These are phyloP conservation scores for Nematostella vectensis DNA, from an alignment of 92 coral and sea anemone species.

Conservation along the genomic window DNA sequence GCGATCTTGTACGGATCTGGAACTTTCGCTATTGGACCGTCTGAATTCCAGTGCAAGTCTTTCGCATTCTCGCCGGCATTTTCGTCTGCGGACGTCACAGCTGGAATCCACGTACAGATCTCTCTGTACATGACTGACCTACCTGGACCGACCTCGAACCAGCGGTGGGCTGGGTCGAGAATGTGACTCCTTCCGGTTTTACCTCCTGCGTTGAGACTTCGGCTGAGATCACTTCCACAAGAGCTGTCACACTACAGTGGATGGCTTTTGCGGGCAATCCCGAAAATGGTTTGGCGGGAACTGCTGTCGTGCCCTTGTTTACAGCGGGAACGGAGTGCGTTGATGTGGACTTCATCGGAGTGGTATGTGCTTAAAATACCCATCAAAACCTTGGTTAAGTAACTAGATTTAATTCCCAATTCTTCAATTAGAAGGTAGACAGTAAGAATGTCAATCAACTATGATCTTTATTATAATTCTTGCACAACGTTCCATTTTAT, in stretches of 20 bases:
- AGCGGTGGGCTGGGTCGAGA: slow-evolving; percentile 36
- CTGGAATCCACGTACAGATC: slow-evolving; percentile 30
- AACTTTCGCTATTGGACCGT: slow-evolving; percentile 13
- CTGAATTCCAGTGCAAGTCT: slow-evolving; percentile 31
- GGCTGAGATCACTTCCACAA: slow-evolving; percentile 7
- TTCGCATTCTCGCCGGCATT: slow-evolving; percentile 25
- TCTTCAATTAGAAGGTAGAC: no score
- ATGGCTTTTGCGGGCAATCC: slow-evolving; percentile 26
- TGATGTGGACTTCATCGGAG: slow-evolving; percentile 12
- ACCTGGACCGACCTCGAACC: slow-evolving; percentile 29
- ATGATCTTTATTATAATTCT: no score
- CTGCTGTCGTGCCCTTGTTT: slow-evolving; percentile 19
- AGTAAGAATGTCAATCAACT: no score
- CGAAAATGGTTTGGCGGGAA: slow-evolving; percentile 23
- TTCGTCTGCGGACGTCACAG: slow-evolving; percentile 2
- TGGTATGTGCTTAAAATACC: slow-evolving; percentile 19
- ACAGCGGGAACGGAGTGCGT: slow-evolving; percentile 64
- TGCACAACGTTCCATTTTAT: no score
- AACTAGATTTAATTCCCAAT: no score
- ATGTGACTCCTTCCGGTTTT: slow-evolving; percentile 21
- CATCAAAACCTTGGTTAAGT: no score
- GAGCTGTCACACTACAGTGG: slow-evolving; percentile 25
- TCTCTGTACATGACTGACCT: slow-evolving; percentile 15
- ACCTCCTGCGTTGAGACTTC: slow-evolving; percentile 38
- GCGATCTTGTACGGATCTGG: slow-evolving; percentile 39